Conservation (phyloP, 2,113 vertebrate genomes). For the Hemicordylus capensis region DNA sequence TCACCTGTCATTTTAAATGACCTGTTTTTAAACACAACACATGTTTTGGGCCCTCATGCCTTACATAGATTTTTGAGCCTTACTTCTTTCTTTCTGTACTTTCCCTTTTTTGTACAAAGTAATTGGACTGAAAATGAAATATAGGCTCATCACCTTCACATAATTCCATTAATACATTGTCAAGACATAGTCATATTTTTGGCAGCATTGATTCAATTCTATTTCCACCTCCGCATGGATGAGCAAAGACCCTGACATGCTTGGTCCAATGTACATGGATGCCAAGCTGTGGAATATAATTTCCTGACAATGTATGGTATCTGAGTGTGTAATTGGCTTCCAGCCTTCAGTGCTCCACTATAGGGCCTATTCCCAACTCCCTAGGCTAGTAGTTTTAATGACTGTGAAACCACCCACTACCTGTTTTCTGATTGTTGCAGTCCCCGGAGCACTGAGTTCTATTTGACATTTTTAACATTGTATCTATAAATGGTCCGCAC, state of each 20-base stretch:
- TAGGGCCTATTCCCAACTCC: slow-evolving; percentile 8
- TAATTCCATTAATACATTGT: slow-evolving; percentile 52
- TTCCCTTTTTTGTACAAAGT: neutral
- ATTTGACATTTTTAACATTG: neutral
- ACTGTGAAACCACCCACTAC: neutral
- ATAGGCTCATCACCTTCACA: slow-evolving; percentile 2
- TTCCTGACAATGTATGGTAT: slow-evolving; percentile 24
- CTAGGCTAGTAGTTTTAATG: slow-evolving; percentile 25
- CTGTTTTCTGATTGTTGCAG: neutral
- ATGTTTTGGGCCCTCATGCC: neutral
- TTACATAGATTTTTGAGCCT: neutral
- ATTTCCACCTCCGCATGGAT: slow-evolving; percentile 62
- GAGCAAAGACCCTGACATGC: slow-evolving; percentile 27
- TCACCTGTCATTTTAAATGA: neutral
- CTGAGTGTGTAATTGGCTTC: slow-evolving; percentile 43
- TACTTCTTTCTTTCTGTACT: neutral
- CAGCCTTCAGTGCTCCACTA: slow-evolving; percentile 18
- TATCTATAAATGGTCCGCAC: accelerated
- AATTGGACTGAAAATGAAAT: slow-evolving; percentile 40
- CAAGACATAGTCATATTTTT: slow-evolving; percentile 41
- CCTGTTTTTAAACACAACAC: neutral
- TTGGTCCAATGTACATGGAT: slow-evolving; percentile 16
- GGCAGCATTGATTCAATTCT: slow-evolving; percentile 53
- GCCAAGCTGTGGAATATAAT: slow-evolving; percentile 52
- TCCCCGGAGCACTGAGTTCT: neutral